Conservation (phyloP, 2,797 vertebrate species). For the Macropus fuliginosus region DNA sequence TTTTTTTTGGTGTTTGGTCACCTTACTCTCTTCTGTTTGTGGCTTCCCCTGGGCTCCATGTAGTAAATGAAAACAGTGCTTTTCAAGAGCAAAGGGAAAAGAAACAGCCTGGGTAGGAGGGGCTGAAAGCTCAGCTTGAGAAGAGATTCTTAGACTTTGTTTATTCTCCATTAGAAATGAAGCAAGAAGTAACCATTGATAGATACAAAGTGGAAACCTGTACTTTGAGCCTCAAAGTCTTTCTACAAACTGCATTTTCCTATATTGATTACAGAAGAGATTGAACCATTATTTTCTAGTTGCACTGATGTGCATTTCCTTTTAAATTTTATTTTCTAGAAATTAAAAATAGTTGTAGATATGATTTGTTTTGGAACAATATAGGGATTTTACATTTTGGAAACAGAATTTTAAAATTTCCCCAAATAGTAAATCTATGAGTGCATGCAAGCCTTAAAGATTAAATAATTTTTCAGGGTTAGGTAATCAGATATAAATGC, state of each 20-base stretch:
- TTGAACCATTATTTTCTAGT: constrained; percentile 13
- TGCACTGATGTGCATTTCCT: not conserved
- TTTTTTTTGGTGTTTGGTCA: not conserved
- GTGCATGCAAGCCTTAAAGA: not conserved
- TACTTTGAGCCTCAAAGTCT: not conserved
- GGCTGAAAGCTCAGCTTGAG: not conserved
- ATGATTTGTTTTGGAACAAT: constrained; percentile 45
- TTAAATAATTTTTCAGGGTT: not conserved
- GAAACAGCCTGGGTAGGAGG: not conserved
- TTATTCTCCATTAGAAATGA: constrained; percentile 18
- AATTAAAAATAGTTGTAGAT: constrained; percentile 45
- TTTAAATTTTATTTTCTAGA: constrained; percentile 14
- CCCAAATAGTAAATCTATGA: constrained; percentile 52
- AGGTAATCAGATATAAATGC: constrained; percentile 7
- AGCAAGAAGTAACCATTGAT: constrained; percentile 18
- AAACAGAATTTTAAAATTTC: constrained; percentile 49
- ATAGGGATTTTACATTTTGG: constrained; percentile 56
- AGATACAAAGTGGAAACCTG: not conserved
- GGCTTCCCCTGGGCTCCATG: not conserved
- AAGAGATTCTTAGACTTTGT: not conserved
- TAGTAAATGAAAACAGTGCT: not conserved
- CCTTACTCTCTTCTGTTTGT: not conserved
- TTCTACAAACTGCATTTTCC: not conserved
- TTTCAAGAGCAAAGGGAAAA: not conserved
- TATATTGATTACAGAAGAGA: not conserved